Evolutionary conservation across 2,113 vertebrate genomes (phyloP).

Genomic region (Pluvialis apricaria): DNA sequence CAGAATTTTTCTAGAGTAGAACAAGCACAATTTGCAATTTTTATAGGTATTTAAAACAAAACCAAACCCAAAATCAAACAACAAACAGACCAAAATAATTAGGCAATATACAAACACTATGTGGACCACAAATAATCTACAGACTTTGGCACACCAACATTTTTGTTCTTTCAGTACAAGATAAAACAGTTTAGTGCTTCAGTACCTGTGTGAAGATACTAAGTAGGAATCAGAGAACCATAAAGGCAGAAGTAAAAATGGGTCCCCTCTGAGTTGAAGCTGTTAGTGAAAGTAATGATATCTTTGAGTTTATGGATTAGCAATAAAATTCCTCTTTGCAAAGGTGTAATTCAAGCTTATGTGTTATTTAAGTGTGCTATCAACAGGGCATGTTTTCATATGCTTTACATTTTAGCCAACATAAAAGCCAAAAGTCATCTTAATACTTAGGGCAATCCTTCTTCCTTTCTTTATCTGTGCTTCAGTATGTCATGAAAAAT

Average conservation of each 20-base stretch:
- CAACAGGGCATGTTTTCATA: not conserved
- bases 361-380: not conserved
- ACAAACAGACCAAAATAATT: not conserved
- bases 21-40: not conserved
- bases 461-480: not conserved
- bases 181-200: not conserved
- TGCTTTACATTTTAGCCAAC: not conserved
- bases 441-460: not conserved
- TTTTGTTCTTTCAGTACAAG: not conserved
- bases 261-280: not conserved
- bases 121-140: not conserved
- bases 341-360: not conserved
- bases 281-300: constrained; percentile 44
- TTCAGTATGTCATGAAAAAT: not conserved
- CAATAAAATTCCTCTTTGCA: constrained; percentile 30
- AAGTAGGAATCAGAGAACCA: not conserved
- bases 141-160: not conserved
- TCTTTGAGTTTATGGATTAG: constrained; percentile 7
- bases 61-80: not conserved
- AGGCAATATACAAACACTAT: not conserved
- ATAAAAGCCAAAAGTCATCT: not conserved
- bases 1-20: not conserved
- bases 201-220: not conserved
- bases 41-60: not conserved
- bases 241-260: constrained; percentile 25